These are phyloP conservation scores for Pristionchus maxplancki DNA, from an alignment of 2,888 invertebrate genomes.

Conservation along the genomic window DNA sequence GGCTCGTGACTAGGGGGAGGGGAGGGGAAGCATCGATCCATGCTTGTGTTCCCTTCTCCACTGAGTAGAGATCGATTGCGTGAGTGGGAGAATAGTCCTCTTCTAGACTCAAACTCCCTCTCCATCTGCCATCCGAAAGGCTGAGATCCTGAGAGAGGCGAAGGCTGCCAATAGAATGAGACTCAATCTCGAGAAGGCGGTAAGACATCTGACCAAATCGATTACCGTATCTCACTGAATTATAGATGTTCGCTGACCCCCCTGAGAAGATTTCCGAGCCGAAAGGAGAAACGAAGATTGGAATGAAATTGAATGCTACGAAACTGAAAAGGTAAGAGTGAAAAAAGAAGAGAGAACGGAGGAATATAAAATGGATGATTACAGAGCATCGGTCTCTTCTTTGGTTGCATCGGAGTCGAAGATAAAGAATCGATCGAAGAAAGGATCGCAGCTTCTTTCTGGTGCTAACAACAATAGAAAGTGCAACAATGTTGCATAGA, in stretches of 20 bases:
- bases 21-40: neutral
- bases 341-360: too few relatives aligned
- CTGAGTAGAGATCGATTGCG: neutral
- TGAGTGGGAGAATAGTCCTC: neutral
- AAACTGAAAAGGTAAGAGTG: neutral
- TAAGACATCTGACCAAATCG: neutral
- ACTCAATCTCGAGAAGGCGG: conserved; percentile 34
- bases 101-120: neutral
- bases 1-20: neutral
- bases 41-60: neutral
- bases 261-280: neutral
- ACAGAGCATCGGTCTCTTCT: neutral
- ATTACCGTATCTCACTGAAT: neutral
- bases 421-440: conserved; percentile 43
- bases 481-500: conserved; percentile 42
- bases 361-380: too few relatives aligned
- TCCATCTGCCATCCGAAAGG: neutral
- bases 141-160: conserved; percentile 34
- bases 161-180: conserved; percentile 30
- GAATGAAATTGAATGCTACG: neutral
- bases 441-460: neutral
- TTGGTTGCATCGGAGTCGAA: conserved; percentile 32
- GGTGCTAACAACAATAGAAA: conserved; percentile 39
- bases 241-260: conserved; percentile 24
- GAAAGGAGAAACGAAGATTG: neutral